phyloP scores from a whole-genome alignment of 2,888 invertebrate genomes.

The Harpagoxenus sublaevis region DNA sequence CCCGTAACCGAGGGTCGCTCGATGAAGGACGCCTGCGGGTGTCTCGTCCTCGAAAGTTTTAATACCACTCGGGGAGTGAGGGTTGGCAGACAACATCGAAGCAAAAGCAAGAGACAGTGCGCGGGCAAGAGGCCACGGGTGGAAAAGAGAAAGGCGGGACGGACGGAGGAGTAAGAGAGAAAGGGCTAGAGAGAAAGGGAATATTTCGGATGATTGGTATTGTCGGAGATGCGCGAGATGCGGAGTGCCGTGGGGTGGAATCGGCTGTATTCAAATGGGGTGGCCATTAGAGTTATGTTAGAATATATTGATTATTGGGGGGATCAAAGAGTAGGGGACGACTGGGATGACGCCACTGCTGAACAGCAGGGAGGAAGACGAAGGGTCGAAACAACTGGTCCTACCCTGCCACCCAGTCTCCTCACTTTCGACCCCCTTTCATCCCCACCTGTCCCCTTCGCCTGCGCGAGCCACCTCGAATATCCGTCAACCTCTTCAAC shows the following conservation, averaged over 20 bases:
- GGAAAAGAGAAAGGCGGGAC: constrained; percentile 62
- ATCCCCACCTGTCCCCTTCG: constrained; percentile 12
- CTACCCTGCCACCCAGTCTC: constrained; percentile 59
- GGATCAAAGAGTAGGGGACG: constrained; percentile 84
- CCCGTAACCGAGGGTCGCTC: constrained; percentile 67
- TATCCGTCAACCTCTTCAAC: constrained; percentile 56
- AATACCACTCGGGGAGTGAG: constrained; percentile 83
- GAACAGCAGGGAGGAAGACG: constrained; percentile 76
- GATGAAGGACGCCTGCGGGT: constrained; percentile 76
- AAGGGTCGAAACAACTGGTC: constrained; percentile 77
- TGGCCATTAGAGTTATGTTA: constrained; percentile 86
- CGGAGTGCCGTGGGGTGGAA: constrained; percentile 77
- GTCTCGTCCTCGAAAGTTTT: constrained; percentile 83
- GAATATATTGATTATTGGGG: constrained; percentile 86
- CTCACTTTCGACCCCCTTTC: constrained; percentile 57
- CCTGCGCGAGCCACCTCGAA: constrained; percentile 51
- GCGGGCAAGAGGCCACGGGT: constrained; percentile 42
- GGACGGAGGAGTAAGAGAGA: constrained; percentile 50
- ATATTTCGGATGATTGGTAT: constrained; percentile 85
- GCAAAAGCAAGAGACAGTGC: constrained; percentile 57
- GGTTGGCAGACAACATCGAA: constrained; percentile 71
- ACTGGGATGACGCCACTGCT: constrained; percentile 79
- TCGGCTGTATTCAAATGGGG: constrained; percentile 85
- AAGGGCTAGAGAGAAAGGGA: constrained; percentile 65
- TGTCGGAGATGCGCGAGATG: constrained; percentile 79